Conservation (phyloP, 2,797 vertebrate species). For the Heliangelus exortis region DNA sequence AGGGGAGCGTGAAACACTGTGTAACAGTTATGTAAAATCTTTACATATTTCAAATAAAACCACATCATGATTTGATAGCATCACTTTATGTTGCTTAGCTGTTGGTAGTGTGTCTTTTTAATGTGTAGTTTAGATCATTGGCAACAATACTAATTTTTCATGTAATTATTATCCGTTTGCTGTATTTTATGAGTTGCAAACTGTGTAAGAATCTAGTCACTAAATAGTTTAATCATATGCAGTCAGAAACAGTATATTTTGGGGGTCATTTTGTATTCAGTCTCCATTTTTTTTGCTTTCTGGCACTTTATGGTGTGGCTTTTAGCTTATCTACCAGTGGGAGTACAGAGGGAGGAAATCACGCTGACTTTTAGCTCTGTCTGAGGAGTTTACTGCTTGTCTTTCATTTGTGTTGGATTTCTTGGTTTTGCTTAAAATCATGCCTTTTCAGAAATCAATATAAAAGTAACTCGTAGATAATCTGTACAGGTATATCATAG, state of each 20-base stretch:
- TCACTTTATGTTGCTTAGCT: background rate
- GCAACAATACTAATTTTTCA: background rate
- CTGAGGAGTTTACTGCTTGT: background rate
- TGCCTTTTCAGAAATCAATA: background rate
- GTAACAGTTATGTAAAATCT: background rate
- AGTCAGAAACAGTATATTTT: background rate
- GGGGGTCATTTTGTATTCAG: background rate
- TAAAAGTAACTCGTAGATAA: background rate
- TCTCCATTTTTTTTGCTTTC: background rate
- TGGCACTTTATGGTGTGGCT: background rate
- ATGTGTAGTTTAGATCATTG: background rate
- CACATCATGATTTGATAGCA: background rate
- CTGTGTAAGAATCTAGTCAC: background rate
- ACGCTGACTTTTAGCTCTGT: background rate
- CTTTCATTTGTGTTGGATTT: background rate
- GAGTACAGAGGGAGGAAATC: background rate
- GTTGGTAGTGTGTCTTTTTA: rapidly evolving
- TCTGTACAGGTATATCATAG: background rate
- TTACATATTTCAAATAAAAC: background rate
- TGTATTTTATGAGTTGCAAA: background rate
- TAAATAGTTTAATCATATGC: background rate
- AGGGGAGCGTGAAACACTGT: background rate
- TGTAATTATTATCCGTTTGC: background rate
- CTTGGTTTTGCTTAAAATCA: background rate
- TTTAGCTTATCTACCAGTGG: background rate